Percentiles rank a stretch among this genome's conserved stretches.
Conservation (phyloP, 2,797 vertebrate species). For the Otolemur crassicaudatus region DNA sequence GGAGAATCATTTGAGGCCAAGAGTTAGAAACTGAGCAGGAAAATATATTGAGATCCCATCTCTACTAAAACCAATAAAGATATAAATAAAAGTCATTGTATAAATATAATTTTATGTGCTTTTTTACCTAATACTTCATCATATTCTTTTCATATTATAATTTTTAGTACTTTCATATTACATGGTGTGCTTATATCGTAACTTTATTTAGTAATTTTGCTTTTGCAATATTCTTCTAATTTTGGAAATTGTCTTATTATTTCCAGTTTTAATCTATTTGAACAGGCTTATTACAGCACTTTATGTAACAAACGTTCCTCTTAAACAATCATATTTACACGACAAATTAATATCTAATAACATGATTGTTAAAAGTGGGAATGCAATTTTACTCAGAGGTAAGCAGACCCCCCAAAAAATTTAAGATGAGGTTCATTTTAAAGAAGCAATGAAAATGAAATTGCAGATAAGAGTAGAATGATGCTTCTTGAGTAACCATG, state of each 20-base stretch:
- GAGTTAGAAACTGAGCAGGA: neutral
- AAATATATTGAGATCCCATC: neutral
- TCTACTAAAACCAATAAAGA: neutral
- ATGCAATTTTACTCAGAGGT: slow-evolving; percentile 3
- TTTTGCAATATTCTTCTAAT: slow-evolving; percentile 7
- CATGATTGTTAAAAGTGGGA: neutral
- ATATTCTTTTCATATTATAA: neutral
- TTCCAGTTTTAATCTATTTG: slow-evolving; percentile 7
- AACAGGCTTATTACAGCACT: neutral
- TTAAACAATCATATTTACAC: slow-evolving; percentile 52
- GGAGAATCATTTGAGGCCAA: neutral
- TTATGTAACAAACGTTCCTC: neutral
- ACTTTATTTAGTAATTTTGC: slow-evolving; percentile 54
- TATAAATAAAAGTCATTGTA: neutral
- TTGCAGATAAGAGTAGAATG: neutral
- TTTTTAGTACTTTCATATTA: neutral
- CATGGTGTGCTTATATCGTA: neutral
- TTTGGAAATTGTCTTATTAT: slow-evolving; percentile 9
- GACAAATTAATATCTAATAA: slow-evolving; percentile 40
- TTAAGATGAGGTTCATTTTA: neutral
- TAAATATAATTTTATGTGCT: neutral
- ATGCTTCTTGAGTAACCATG: neutral
- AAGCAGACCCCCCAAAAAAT: neutral
- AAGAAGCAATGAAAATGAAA: neutral
- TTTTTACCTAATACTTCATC: neutral